phyloP scores from a whole-genome alignment of 2,113 vertebrate genomes.

The Ictalurus punctatus region DNA sequence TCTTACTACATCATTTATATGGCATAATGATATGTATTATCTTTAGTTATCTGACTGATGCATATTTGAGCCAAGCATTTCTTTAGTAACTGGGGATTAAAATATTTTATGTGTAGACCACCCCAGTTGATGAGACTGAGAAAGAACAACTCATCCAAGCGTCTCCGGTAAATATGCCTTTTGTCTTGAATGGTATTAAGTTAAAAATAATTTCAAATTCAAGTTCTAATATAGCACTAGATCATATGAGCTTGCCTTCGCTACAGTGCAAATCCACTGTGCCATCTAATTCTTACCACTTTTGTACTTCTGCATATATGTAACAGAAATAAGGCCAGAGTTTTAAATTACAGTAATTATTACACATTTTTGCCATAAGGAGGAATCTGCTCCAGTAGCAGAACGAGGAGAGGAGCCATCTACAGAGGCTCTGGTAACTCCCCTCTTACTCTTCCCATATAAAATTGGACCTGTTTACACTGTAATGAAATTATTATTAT shows the following conservation, averaged over 20 bases:
- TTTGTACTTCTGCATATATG: neutral
- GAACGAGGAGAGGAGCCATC: conserved; percentile 54
- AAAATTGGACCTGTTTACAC: neutral
- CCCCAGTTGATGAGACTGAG: conserved; percentile 52
- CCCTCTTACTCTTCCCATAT: neutral
- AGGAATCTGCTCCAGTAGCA: conserved; percentile 52
- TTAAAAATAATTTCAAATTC: neutral
- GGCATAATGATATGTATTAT: neutral
- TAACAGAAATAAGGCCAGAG: neutral
- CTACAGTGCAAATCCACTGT: conserved; percentile 12
- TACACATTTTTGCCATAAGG: conserved; percentile 29
- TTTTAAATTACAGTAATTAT: neutral
- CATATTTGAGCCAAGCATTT: neutral
- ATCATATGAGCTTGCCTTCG: conserved; percentile 28
- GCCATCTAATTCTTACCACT: neutral
- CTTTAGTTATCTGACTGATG: neutral
- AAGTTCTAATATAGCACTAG: conserved; percentile 12
- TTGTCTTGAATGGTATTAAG: conserved; percentile 56
- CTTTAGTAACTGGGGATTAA: neutral
- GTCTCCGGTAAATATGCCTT: conserved; percentile 62
- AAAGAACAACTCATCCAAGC: conserved; percentile 62
- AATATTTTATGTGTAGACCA: conserved; percentile 56
- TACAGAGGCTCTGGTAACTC: conserved; percentile 58
- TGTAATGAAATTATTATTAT: neutral
- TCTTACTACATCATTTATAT: neutral